A percentile compares a stretch with the other conserved stretches of the same genome.
Conservation (phyloP, 2,888 invertebrate genomes). For the Vandiemenella viatica region DNA sequence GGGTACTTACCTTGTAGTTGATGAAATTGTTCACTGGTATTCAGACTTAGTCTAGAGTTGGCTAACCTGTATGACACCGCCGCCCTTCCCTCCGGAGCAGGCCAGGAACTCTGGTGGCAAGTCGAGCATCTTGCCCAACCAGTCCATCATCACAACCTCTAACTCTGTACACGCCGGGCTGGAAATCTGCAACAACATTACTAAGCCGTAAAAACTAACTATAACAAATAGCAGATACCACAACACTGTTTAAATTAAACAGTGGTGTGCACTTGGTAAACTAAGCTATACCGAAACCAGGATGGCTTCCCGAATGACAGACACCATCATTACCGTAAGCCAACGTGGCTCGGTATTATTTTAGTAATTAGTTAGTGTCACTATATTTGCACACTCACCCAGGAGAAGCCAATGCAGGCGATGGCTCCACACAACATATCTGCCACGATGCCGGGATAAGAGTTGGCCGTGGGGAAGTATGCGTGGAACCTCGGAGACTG, state of each 20-base stretch:
- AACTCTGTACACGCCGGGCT: slow-evolving; percentile 93
- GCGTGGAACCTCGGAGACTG: slow-evolving; percentile 91
- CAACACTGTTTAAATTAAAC: too few relatives aligned
- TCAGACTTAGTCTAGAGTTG: too few relatives aligned
- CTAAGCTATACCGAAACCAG: too few relatives aligned
- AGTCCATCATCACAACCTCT: slow-evolving; percentile 89
- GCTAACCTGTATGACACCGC: slow-evolving; percentile 58
- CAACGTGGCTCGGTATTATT: too few relatives aligned
- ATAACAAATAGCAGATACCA: too few relatives aligned
- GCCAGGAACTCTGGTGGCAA: slow-evolving; percentile 75
- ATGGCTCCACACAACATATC: slow-evolving; percentile 92
- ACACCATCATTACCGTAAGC: too few relatives aligned
- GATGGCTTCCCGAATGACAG: too few relatives aligned
- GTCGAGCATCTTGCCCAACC: slow-evolving; percentile 85
- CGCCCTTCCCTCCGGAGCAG: slow-evolving; percentile 62
- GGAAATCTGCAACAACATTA: slow-evolving; percentile 49
- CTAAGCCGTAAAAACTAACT: too few relatives aligned
- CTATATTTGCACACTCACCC: slow-evolving; percentile 64
- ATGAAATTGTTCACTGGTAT: too few relatives aligned
- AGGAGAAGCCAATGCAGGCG: slow-evolving; percentile 90
- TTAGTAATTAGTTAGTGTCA: too few relatives aligned
- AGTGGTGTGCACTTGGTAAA: too few relatives aligned
- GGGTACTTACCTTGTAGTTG: too few relatives aligned
- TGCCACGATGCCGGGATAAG: slow-evolving; percentile 84
- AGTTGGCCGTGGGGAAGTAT: slow-evolving; percentile 86